Percentiles rank a stretch among this genome's conserved stretches.
These are phyloP conservation scores for Campoletis sonorensis DNA, from an alignment of 1,140 invertebrate species.

Conservation along the genomic window DNA sequence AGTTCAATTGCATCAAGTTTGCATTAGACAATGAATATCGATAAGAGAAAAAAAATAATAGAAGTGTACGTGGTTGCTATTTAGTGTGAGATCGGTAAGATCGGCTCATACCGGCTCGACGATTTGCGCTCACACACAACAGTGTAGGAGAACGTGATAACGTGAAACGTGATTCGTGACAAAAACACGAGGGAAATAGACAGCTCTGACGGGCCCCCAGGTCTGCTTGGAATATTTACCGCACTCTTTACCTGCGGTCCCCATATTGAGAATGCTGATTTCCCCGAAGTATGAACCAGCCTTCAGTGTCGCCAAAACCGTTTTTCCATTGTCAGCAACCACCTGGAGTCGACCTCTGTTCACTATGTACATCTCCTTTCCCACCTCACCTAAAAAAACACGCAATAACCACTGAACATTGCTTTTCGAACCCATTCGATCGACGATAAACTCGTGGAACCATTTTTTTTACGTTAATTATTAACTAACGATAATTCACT, in stretches of 20 bases:
- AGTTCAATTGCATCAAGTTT: slow-evolving; percentile 19
- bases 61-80: slow-evolving; percentile 56
- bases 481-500: too few species aligned
- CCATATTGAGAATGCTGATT: slow-evolving; percentile 99
- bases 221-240: slow-evolving; percentile 90
- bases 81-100: slow-evolving; percentile 61
- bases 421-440: too few species aligned
- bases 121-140: slow-evolving; percentile 66
- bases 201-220: slow-evolving; percentile 71
- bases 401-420: neutral
- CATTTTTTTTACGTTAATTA: too few species aligned
- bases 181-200: slow-evolving; percentile 67
- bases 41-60: slow-evolving; percentile 41
- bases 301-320: slow-evolving; percentile 96
- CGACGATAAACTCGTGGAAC: too few species aligned
- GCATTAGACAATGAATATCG: slow-evolving; percentile 51
- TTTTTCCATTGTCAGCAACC: slow-evolving; percentile 97
- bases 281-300: slow-evolving; percentile 99
- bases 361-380: slow-evolving; percentile 99
- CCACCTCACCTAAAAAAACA: slow-evolving; percentile 92
- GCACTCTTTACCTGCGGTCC: slow-evolving; percentile 97
- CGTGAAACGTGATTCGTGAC: slow-evolving; percentile 73
- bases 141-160: slow-evolving; percentile 67
- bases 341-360: slow-evolving; percentile 97
- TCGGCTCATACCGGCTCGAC: slow-evolving; percentile 73